Percentiles rank a stretch among this genome's conserved stretches.
phyloP scores from a whole-genome alignment of 2,888 invertebrate species.

The Melangyna quadrimaculata region DNA sequence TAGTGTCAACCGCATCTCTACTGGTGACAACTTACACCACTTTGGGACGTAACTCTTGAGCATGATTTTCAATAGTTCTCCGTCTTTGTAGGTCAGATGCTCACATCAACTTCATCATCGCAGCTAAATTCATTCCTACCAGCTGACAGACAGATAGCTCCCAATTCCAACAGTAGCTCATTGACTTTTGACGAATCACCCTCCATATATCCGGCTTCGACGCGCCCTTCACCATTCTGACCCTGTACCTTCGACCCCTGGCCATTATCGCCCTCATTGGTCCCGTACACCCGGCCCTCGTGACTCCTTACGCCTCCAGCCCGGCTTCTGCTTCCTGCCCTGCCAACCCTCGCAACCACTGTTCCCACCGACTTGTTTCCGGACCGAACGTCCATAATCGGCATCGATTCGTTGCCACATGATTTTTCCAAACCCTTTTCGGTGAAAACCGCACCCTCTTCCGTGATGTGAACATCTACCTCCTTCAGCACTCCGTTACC shows the following conservation, averaged over 20 bases:
- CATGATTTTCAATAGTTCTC: too few relatives aligned
- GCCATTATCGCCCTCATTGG: too few relatives aligned
- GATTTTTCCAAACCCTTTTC: background rate
- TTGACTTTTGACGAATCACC: background rate
- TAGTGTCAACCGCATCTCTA: background rate
- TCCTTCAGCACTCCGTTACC: constrained; percentile 37
- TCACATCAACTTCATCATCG: too few relatives aligned
- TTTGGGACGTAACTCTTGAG: too few relatives aligned
- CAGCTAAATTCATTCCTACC: background rate
- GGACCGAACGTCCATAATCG: background rate
- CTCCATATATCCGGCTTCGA: background rate
- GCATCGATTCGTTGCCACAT: background rate
- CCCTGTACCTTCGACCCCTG: too few relatives aligned
- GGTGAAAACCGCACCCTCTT: background rate
- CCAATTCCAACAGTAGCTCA: constrained; percentile 29
- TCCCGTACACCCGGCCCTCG: background rate
- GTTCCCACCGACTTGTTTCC: background rate
- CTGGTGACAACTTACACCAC: too few relatives aligned
- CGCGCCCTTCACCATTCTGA: too few relatives aligned
- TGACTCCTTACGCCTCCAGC: background rate
- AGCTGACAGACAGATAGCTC: constrained; percentile 17
- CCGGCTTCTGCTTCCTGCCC: background rate
- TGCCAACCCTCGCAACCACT: background rate
- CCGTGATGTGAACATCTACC: constrained; percentile 6
- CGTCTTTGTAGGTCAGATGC: too few relatives aligned